Evolutionary conservation across 1,140 invertebrate genomes (phyloP).

Genomic region (Saccostrea glomerata): DNA sequence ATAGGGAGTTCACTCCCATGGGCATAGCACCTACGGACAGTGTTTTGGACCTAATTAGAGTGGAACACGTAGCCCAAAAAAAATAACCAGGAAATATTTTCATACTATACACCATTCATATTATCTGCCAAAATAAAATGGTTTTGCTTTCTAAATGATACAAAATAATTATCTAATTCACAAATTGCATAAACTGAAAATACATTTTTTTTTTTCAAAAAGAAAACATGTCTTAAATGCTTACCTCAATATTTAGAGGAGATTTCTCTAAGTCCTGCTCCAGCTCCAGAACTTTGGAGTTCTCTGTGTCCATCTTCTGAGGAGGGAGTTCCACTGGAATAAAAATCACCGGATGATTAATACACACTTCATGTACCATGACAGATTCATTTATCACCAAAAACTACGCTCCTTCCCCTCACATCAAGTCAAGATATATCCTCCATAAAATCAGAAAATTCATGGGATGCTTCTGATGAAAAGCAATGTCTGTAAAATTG

Average conservation of each 20-base stretch:
- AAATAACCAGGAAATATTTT: no score
- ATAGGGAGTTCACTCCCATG: no score
- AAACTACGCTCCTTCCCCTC: neutral
- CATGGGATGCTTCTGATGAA: neutral
- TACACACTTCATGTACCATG: slow-evolving; percentile 29
- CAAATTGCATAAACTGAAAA: no score
- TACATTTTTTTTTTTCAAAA: no score
- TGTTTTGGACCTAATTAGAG: no score
- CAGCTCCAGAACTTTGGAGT: slow-evolving; percentile 65
- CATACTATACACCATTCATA: no score
- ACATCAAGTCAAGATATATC: neutral
- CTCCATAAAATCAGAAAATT: neutral
- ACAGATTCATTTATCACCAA: slow-evolving; percentile 24
- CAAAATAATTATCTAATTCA: no score
- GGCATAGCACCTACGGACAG: no score
- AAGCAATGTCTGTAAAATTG: neutral
- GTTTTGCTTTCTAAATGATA: no score
- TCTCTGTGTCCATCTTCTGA: slow-evolving; percentile 67
- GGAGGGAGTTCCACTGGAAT: slow-evolving; percentile 71
- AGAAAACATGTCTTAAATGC: neutral
- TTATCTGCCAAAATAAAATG: no score
- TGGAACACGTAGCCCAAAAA: no score
- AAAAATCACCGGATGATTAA: slow-evolving; percentile 29
- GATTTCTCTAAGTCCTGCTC: slow-evolving; percentile 59
- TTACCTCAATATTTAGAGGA: slow-evolving; percentile 65